Evolutionary conservation across 2,888 invertebrate genomes (phyloP).

Genomic region (Pseudococcus jackbeardsleyi): DNA sequence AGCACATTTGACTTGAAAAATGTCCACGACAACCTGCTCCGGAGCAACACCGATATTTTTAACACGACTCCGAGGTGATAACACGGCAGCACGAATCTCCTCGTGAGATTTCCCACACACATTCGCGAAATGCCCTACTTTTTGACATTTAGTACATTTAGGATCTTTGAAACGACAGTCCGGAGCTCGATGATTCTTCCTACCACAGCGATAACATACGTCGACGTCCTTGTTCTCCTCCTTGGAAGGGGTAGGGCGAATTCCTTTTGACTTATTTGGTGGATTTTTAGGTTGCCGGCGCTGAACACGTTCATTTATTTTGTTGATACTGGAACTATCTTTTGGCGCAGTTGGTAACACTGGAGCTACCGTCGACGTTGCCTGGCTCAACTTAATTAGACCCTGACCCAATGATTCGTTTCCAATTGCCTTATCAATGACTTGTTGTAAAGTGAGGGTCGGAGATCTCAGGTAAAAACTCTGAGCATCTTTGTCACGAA

Average conservation of each 20-base stretch:
- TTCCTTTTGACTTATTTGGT: neutral
- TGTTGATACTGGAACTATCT: neutral
- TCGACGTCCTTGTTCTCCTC: neutral
- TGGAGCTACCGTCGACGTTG: neutral
- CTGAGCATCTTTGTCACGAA: neutral
- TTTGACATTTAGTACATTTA: slow-evolving; percentile 31
- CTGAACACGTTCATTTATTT: neutral
- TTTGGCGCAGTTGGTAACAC: no score
- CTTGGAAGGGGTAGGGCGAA: neutral
- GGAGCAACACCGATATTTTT: neutral
- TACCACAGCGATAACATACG: slow-evolving; percentile 14
- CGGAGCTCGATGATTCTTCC: neutral
- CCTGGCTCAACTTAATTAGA: neutral
- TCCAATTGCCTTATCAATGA: neutral
- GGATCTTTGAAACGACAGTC: slow-evolving; percentile 46
- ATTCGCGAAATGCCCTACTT: neutral
- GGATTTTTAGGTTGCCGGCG: neutral
- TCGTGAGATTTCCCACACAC: slow-evolving; percentile 59
- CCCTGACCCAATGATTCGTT: neutral
- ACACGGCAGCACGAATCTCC: neutral
- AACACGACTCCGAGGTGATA: neutral
- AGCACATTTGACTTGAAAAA: neutral
- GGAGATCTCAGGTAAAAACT: neutral
- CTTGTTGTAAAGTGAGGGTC: neutral
- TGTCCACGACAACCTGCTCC: neutral